Evolutionary conservation across 2,888 invertebrate genomes (phyloP).

Genomic region (Odontocolon sp.): DNA sequence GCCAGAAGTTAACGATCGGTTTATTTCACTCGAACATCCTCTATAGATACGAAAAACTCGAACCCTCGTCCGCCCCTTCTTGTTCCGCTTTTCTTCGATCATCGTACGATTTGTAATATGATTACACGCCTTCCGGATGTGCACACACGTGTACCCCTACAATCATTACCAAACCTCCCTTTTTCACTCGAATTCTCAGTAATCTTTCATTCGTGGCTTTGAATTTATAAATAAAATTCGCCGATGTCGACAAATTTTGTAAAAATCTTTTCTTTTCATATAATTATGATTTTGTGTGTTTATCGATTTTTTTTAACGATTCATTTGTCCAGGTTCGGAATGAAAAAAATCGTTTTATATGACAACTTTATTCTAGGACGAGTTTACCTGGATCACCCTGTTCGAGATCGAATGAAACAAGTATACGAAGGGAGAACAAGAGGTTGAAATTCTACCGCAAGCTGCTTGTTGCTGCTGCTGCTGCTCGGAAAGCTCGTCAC

Average conservation of each 20-base stretch:
- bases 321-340: no score
- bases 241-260: background rate
- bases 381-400: slow-evolving; percentile 52
- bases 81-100: slow-evolving; percentile 36
- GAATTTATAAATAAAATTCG: background rate
- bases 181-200: background rate
- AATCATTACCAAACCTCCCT: slow-evolving; percentile 5
- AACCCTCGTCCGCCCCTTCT: background rate
- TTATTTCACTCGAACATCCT: slow-evolving; percentile 60
- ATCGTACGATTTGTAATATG: slow-evolving; percentile 26
- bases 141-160: slow-evolving; percentile 37
- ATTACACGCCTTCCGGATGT: slow-evolving; percentile 50
- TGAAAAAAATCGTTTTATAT: no score
- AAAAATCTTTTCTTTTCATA: no score
- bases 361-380: no score
- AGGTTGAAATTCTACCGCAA: slow-evolving; percentile 16
- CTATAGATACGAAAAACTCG: background rate
- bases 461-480: slow-evolving; percentile 23
- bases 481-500: slow-evolving; percentile 63
- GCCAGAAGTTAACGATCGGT: slow-evolving; percentile 74
- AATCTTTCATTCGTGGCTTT: slow-evolving; percentile 3
- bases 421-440: background rate
- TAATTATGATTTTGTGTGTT: no score
- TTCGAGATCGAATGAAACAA: slow-evolving; percentile 29
- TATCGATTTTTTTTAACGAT: no score